Conservation (phyloP, 2,888 invertebrate species). For the Flexamia atlantica region DNA sequence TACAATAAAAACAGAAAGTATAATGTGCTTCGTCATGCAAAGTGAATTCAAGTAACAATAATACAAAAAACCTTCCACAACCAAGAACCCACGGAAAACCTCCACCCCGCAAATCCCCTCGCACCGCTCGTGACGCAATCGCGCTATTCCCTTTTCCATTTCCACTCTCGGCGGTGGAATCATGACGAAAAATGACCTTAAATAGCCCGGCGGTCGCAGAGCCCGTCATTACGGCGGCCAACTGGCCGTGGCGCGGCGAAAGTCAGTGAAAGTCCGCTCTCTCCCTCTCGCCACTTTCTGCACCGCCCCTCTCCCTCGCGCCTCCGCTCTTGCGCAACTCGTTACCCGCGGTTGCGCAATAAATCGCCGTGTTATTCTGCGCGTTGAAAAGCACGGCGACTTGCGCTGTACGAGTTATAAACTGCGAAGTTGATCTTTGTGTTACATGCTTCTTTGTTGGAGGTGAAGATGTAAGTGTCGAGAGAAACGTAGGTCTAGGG, state of each 20-base stretch:
- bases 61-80: too few species aligned
- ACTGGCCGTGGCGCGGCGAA: slow-evolving; percentile 44
- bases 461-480: too few species aligned
- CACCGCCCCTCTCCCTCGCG: neutral
- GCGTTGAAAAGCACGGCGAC: too few species aligned
- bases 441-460: too few species aligned
- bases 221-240: slow-evolving; percentile 32
- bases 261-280: slow-evolving; percentile 42
- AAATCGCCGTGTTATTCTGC: neutral
- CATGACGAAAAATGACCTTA: slow-evolving; percentile 39
- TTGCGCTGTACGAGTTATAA: too few species aligned
- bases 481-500: too few species aligned
- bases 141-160: slow-evolving; percentile 4
- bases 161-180: neutral
- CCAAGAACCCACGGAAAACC: too few species aligned
- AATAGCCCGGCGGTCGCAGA: neutral
- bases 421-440: too few species aligned
- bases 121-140: neutral
- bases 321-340: slow-evolving; percentile 3
- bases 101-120: too few species aligned
- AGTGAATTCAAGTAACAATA: too few species aligned
- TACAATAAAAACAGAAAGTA: too few species aligned
- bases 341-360: slow-evolving; percentile 17
- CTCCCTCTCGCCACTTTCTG: slow-evolving; percentile 48
- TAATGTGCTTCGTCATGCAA: too few species aligned